Evolutionary conservation across 2,113 vertebrate genomes (phyloP).

Genomic region (Rhynchopsitta pachyrhyncha): DNA sequence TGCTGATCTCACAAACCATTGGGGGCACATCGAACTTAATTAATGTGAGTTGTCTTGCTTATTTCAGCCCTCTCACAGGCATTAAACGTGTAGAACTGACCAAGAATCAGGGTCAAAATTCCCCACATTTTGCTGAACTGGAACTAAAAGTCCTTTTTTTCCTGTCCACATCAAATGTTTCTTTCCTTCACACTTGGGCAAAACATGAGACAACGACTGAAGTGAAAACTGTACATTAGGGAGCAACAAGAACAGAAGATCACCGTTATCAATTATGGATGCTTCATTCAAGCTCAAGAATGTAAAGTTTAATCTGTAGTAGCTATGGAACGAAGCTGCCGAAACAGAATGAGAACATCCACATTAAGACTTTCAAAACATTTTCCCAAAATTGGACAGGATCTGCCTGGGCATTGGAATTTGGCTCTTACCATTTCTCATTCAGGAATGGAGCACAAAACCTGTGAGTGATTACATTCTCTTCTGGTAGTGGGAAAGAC

Average conservation of each 20-base stretch:
- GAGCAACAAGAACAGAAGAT: neutral
- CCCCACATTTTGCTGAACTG: neutral
- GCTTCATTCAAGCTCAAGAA: neutral
- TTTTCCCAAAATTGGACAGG: slow-evolving; percentile 5
- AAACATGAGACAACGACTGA: neutral
- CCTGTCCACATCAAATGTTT: neutral
- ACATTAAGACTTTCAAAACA: neutral
- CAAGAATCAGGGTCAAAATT: neutral
- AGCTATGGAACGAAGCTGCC: neutral
- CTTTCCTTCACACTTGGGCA: neutral
- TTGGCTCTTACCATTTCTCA: neutral
- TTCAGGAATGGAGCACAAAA: neutral
- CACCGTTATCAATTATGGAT: neutral
- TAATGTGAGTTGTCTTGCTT: rapidly evolving
- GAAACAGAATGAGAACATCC: neutral
- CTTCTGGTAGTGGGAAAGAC: neutral
- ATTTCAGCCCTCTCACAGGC: neutral
- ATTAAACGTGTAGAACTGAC: neutral
- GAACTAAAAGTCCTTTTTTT: neutral
- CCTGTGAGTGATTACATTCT: neutral
- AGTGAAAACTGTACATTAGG: neutral
- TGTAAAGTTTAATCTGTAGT: neutral
- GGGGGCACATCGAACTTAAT: neutral
- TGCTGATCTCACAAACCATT: neutral
- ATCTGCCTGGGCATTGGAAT: neutral